Base-by-base conservation (phyloP, 2,113 vertebrate genomes). In the Solea senegalensis region DNA sequence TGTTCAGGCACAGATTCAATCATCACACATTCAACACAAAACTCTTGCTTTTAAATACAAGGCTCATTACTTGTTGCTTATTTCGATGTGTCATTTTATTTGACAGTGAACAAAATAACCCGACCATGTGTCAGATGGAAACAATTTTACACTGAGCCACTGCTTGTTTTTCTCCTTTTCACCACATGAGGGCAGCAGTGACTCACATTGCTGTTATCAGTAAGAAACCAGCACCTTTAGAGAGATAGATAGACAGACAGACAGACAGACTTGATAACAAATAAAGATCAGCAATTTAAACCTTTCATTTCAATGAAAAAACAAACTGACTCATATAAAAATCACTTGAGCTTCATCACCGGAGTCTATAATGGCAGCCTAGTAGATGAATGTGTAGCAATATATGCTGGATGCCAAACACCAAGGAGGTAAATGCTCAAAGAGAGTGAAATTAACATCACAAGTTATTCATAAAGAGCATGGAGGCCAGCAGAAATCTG, bases 131-230 rank as follows among this genome's bases (percentile, higher is more conserved):
- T 4, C 54, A 60, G 62, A 64, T 69, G 60, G 59, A 69, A 50
- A 15, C 50, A 52, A 71, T 59, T n/a, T 58, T 52, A 0, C 9
- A 2, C 44, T 3, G 34, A 34, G 34, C 34, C 34, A 34, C 34
- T 4, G 34, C 11, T 46, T 44, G 12, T 26, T 1, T 39, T 13
- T 5, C 26, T 12, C 2, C 21, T 16, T 3, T 43, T 44, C 39
- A 28, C 86, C 89, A 79, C 83, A 78, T 1, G 83, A 46, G 77
- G 85, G 88, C 86, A 91, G 88, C 77, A 65, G 83, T 48, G 76
- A 60, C 16, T 81, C 72, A 74, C 59, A 40, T 45, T 9, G 45
- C 28, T 26, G 34, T 1, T n/a, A 13, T 21, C 13, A 68, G 3
- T 51, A 2, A 28, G 5, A 51, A 10, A 7, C 2, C 1, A 4